Conservation (phyloP, 2,888 invertebrate species). For the Bimastos eiseni region DNA sequence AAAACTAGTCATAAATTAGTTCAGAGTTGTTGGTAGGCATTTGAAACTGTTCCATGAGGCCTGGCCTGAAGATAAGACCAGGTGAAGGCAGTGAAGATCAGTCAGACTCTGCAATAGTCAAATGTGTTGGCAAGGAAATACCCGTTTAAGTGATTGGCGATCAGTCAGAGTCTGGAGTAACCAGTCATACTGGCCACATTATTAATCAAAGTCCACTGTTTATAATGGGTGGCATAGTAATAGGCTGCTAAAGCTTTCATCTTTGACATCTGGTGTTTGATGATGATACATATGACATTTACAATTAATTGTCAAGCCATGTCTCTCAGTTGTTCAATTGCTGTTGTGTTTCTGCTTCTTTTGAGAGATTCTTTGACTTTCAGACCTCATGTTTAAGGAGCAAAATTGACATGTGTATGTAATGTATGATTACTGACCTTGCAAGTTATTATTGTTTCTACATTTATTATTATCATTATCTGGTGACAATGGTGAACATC, state of each 20-base stretch:
- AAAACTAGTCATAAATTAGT: background rate
- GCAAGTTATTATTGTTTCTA: too few species aligned
- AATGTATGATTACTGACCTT: background rate
- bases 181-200: background rate
- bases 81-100: background rate
- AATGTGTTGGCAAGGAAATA: background rate
- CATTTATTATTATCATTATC: too few species aligned
- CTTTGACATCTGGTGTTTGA: background rate
- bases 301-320: background rate
- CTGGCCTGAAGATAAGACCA: background rate
- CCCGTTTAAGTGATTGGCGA: background rate
- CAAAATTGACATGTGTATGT: background rate
- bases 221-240: background rate
- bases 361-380: background rate
- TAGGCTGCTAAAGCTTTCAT: background rate
- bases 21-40: background rate
- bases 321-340: background rate
- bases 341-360: background rate
- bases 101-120: background rate
- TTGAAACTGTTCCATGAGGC: background rate
- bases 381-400: background rate
- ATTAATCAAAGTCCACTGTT: background rate
- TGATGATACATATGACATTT: background rate
- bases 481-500: too few species aligned
- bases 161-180: background rate